These are phyloP conservation scores for Gopherus flavomarginatus DNA, from an alignment of 2,113 vertebrate species.

Conservation along the genomic window DNA sequence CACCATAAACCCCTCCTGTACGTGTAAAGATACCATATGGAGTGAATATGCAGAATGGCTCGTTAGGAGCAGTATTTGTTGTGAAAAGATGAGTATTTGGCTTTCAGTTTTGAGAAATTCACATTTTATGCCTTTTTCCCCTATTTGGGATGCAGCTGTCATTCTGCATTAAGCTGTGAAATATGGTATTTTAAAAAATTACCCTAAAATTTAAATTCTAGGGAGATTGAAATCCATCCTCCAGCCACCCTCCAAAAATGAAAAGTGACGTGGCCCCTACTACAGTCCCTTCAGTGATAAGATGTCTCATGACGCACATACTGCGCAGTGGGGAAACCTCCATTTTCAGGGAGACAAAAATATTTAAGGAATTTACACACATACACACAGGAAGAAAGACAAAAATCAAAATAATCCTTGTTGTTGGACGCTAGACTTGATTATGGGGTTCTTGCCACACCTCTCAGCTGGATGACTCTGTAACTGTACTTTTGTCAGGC, in stretches of 20 bases:
- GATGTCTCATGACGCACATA: not conserved
- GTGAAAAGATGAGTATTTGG: not conserved
- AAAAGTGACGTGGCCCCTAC: not conserved
- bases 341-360: not conserved
- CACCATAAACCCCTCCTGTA: not conserved
- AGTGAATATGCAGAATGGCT: not conserved
- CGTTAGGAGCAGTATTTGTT: not conserved
- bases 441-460: not conserved
- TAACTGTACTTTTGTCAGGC: not conserved
- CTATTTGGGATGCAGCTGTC: rapidly evolving
- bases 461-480: not conserved
- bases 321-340: not conserved
- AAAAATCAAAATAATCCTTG: not conserved
- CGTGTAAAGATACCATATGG: not conserved
- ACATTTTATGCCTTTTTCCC: not conserved
- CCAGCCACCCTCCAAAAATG: not conserved
- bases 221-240: not conserved
- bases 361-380: not conserved
- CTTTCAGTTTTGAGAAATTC: not conserved
- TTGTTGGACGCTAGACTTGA: not conserved
- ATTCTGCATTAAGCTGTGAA: not conserved
- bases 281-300: not conserved
- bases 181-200: not conserved
- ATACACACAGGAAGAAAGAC: not conserved
- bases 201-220: not conserved